Evolutionary conservation across 2,113 vertebrate genomes (phyloP), one percentile per base, ranked within the genome.

Genomic region (Pampusana beccarii): DNA sequence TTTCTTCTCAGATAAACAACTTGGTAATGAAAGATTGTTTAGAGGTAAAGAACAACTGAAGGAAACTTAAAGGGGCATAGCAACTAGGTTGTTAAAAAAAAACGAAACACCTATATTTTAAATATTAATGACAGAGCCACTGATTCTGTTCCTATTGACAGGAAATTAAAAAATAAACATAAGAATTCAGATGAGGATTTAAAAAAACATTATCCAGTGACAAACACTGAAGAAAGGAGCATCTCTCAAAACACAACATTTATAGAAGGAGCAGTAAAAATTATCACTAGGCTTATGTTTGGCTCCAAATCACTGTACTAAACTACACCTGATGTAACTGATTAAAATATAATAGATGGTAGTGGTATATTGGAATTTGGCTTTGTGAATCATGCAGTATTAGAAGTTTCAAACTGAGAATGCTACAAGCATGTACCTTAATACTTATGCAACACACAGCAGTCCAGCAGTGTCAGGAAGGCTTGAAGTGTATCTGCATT

Each of bases 1-100:
- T 97, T 96, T 95, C 93, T 94, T 96, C 93, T 92, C 91, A 82
- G 80, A 96, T 95, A 96, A 96, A 96, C 95, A 96, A 95, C 93
- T 92, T 87, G 80, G 91, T 92, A 96, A 93, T 97, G 91, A 96
- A 96, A 96, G 96, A 95, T 80, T 93, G 72, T 94, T 96, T 79
- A 85, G 86, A 91, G 69, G 91, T 92, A 91, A 72, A 91, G 73
- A 92, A 83, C 60, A 86, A 87, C 36, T 69, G 79, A 91, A 93
- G 42, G 66, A 74, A 95, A 95, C 93, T 91, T 95, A 91, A 96
- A 97, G 85, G 70, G 77, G 36, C 70, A 91, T 50, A 79, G 66
- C 31, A 88, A 65, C 34, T 54, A 51, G 19, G 18, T 53, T 82
- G 80, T 75, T 88, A 79, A 95, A 95, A 94, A 95, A 70, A 11